These are phyloP conservation scores for Acleris literana DNA, from an alignment of 2,888 invertebrate genomes.

Conservation along the genomic window DNA sequence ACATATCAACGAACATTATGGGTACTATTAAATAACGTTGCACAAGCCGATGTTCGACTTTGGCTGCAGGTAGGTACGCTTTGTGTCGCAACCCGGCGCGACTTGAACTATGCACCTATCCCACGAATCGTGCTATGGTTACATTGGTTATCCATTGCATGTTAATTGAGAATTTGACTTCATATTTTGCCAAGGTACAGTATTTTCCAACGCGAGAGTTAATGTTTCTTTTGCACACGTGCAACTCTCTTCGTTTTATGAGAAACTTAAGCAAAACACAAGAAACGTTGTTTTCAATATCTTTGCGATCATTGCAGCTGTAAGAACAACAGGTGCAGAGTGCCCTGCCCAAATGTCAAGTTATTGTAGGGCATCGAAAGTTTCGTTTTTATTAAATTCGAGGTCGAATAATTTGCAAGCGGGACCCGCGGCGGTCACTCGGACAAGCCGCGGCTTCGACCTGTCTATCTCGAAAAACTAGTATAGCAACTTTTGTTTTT, in stretches of 20 bases:
- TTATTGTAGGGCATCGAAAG: conserved; percentile 56
- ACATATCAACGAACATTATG: conserved; percentile 17
- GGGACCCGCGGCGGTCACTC: conserved; percentile 46
- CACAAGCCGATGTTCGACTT: conserved; percentile 30
- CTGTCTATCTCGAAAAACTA: conserved; percentile 72
- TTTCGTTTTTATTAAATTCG: conserved; percentile 56
- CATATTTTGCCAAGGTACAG: background rate
- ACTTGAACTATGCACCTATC: conserved; percentile 41
- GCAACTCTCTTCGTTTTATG: too few relatives aligned
- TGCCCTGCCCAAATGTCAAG: conserved; percentile 18
- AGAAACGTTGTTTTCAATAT: background rate
- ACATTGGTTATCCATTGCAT: conserved; percentile 25
- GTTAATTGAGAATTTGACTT: conserved; percentile 24
- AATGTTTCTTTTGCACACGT: too few relatives aligned
- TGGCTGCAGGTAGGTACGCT: conserved; percentile 19
- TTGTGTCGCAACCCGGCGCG: conserved; percentile 30
- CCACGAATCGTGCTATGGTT: conserved; percentile 31
- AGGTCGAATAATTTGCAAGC: conserved; percentile 67
- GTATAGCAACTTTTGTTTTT: conserved; percentile 78
- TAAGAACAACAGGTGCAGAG: conserved; percentile 10
- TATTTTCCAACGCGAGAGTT: background rate
- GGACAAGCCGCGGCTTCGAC: conserved; percentile 59
- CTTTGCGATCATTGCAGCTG: background rate
- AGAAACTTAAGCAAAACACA: too few relatives aligned
- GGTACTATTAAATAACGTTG: conserved; percentile 30